Evolutionary conservation across 2,888 invertebrate species (phyloP).

Genomic region (Onthophagus sagittarius): DNA sequence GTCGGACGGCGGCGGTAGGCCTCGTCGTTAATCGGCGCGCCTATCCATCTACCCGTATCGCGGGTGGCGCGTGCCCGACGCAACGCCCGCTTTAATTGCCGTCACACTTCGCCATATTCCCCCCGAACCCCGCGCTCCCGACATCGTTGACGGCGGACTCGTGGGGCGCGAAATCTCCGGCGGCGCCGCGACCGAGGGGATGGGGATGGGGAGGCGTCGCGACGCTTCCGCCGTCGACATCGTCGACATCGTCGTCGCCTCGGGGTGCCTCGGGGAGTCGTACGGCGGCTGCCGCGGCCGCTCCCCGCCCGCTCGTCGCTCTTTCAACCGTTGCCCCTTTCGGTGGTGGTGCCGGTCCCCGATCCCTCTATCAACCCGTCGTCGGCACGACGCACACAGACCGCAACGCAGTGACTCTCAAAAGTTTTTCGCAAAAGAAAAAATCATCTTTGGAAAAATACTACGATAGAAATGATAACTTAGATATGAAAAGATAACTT

Average conservation of each 20-base stretch:
- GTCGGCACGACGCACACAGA: neutral
- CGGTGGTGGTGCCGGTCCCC: too few relatives aligned
- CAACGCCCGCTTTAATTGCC: neutral
- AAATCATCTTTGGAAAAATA: too few relatives aligned
- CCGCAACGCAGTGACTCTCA: slow-evolving; percentile 37
- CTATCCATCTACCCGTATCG: neutral
- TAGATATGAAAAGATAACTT: too few relatives aligned
- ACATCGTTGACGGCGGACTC: neutral
- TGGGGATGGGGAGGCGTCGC: too few relatives aligned
- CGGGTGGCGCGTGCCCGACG: neutral
- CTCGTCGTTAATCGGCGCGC: neutral
- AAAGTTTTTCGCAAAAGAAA: slow-evolving; percentile 30
- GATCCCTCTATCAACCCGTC: too few relatives aligned
- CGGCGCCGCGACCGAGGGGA: too few relatives aligned
- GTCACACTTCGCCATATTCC: neutral
- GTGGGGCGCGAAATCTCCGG: too few relatives aligned
- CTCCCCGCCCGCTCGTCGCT: slow-evolving; percentile 12
- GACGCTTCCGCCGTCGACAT: too few relatives aligned
- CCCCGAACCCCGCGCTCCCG: neutral
- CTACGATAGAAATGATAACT: too few relatives aligned
- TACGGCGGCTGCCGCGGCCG: too few relatives aligned
- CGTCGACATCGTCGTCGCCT: too few relatives aligned
- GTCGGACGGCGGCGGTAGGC: neutral
- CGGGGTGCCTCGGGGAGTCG: too few relatives aligned
- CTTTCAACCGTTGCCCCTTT: neutral